A percentile compares a stretch with the other conserved stretches of the same genome.
Evolutionary conservation across 2,888 invertebrate species (phyloP).

Genomic region (Epicampocera succincta): DNA sequence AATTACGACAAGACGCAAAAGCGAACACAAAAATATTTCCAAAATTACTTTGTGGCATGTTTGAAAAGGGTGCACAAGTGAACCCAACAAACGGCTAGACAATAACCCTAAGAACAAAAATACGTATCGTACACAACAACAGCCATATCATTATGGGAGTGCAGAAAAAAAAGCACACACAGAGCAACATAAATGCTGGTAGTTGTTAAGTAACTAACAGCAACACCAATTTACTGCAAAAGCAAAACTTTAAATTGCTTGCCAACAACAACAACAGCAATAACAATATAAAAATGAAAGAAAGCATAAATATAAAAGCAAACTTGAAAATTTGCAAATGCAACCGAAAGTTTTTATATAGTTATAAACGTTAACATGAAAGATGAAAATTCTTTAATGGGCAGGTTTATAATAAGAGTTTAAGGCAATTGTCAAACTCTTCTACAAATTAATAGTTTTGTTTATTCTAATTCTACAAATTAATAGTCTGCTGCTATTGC

Average conservation of each 20-base stretch:
- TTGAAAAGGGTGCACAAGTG: slow-evolving; percentile 43
- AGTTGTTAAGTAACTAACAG: slow-evolving; percentile 65
- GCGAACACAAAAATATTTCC: slow-evolving; percentile 35
- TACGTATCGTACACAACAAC: neutral
- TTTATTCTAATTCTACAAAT: too few relatives aligned
- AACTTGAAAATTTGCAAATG: slow-evolving; percentile 36
- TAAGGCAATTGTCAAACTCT: too few relatives aligned
- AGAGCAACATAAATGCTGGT: slow-evolving; percentile 50
- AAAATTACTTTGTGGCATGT: slow-evolving; percentile 54
- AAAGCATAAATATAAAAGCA: slow-evolving; percentile 33
- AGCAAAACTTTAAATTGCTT: slow-evolving; percentile 27
- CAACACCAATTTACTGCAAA: slow-evolving; percentile 42
- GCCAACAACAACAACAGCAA: neutral
- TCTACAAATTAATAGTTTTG: too few relatives aligned
- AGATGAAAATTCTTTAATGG: too few relatives aligned
- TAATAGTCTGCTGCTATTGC: too few relatives aligned
- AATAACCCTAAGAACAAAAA: slow-evolving; percentile 40
- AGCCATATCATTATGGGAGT: slow-evolving; percentile 48
- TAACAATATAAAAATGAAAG: slow-evolving; percentile 1
- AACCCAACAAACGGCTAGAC: slow-evolving; percentile 61
- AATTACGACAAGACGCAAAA: slow-evolving; percentile 16
- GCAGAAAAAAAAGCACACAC: slow-evolving; percentile 2
- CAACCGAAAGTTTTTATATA: slow-evolving; percentile 13
- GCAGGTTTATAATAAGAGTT: too few relatives aligned
- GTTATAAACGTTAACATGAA: too few relatives aligned